Percentiles rank a stretch among this genome's conserved stretches.
Evolutionary conservation across 1,140 invertebrate species (phyloP).

Genomic region (Drosophila bipectinata): DNA sequence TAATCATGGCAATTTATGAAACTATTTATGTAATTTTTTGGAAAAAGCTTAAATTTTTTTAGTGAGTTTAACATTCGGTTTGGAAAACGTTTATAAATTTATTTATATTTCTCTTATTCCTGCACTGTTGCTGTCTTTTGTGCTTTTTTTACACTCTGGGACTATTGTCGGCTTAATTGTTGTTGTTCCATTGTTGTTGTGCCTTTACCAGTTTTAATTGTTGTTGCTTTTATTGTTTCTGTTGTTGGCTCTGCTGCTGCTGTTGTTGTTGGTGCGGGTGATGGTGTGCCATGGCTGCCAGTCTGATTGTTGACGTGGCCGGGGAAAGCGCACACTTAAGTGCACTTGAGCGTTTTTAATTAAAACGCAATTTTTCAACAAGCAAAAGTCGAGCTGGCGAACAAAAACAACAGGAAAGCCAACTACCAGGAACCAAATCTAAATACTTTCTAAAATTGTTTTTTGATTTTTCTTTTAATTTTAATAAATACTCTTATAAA

Average conservation of each 20-base stretch:
- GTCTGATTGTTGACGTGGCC: conserved; percentile 69
- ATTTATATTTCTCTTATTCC: conserved; percentile 34
- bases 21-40: too few species aligned
- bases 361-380: conserved; percentile 77
- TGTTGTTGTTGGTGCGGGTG: conserved; percentile 27
- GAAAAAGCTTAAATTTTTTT: not conserved
- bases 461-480: not conserved
- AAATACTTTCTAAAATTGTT: conserved; percentile 18
- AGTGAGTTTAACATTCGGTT: conserved; percentile 13
- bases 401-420: conserved; percentile 14
- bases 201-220: conserved; percentile 18
- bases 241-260: conserved; percentile 7
- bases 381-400: conserved; percentile 44
- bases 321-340: conserved; percentile 73
- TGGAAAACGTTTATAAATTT: conserved; percentile 5
- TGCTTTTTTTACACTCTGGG: conserved; percentile 54
- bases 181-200: conserved; percentile 42
- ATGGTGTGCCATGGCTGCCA: conserved; percentile 45
- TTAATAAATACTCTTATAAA: not conserved
- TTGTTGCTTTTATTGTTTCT: conserved; percentile 32
- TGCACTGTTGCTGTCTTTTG: conserved; percentile 38
- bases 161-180: conserved; percentile 70
- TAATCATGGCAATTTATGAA: not conserved
- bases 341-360: conserved; percentile 82
- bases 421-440: conserved; percentile 3